Base-by-base conservation (phyloP, 1,140 invertebrate species). In the Vanessa atalanta region DNA sequence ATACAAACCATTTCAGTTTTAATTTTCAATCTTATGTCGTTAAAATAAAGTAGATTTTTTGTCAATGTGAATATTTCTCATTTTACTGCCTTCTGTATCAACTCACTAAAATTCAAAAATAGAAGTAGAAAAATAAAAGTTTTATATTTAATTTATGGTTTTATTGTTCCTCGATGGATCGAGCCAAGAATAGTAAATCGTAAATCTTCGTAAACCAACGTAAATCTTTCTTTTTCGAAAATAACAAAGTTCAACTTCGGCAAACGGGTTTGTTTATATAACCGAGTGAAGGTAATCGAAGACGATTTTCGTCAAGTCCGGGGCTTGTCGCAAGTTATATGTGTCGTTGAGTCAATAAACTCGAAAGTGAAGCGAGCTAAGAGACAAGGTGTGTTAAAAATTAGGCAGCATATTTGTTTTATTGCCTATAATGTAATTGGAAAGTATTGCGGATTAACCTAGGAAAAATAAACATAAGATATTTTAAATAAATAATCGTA, bases 251-350 rank as follows among this genome's bases (percentile, higher is more conserved):
- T 61, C 23, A 63, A n/a, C 37, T 20, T 11, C 20, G 37, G 15
- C 14, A 47, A 43, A 67, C 53, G 26, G 15, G 64, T 72, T 76
- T 72, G 73, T 72, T 70, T 76, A 76, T 67, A 66, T 75, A 73
- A 73, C 69, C 74, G 72, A 81, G 66, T 74, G 66, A 53, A 53
- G 66, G 72, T 74, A 64, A 69, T 20, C 50, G 47, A 53, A 64
- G 66, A 65, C 65, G 66, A 68, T 69, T 74, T 47, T 74, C 60
- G 66, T 69, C 47, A 47, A 63, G 66, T 64, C 66, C 37, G 66
- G 48, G 55, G 60, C 70, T 43, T 50, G 66, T 55, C 65, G 72
- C 47, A 68, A 70, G 66, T 43, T 68, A 61, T 47, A 60, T 69
- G 66, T 69, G 53, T 47, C 55, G 53, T 57, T 69, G 53, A 60